Evolutionary conservation across 1,140 invertebrate species (phyloP).

Genomic region (Brachionus calyciflorus): DNA sequence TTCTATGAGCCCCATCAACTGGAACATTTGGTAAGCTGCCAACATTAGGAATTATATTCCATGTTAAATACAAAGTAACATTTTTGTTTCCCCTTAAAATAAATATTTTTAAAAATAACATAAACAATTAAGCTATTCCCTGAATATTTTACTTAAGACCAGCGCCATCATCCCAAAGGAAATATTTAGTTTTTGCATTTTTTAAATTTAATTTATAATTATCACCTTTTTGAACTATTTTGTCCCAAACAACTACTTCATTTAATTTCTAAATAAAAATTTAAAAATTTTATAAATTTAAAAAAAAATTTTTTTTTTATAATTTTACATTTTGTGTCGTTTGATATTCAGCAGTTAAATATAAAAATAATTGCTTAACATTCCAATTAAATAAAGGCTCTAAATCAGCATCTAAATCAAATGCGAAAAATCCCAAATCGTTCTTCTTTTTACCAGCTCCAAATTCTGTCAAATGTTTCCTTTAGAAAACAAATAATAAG

Average conservation of each 20-base stretch:
- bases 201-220: slow-evolving; percentile 85
- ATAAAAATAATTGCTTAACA: slow-evolving; percentile 95
- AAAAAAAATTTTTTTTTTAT: slow-evolving; percentile 29
- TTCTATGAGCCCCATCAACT: slow-evolving; percentile 76
- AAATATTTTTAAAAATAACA: slow-evolving; percentile 50
- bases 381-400: slow-evolving; percentile 96
- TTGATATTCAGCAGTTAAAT: slow-evolving; percentile 90
- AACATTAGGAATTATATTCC: slow-evolving; percentile 98
- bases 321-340: slow-evolving; percentile 75
- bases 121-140: neutral
- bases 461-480: slow-evolving; percentile 91
- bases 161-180: slow-evolving; percentile 99
- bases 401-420: slow-evolving; percentile 65
- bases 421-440: slow-evolving; percentile 80
- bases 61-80: slow-evolving; percentile 85
- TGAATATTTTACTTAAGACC: slow-evolving; percentile 76
- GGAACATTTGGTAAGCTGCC: slow-evolving; percentile 82
- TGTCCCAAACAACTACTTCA: slow-evolving; percentile 93
- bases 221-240: slow-evolving; percentile 89
- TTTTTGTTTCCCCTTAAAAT: slow-evolving; percentile 82
- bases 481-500: slow-evolving; percentile 50
- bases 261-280: slow-evolving; percentile 62
- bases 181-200: slow-evolving; percentile 95
- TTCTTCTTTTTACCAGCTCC: slow-evolving; percentile 86
- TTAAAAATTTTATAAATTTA: neutral